phyloP scores from a whole-genome alignment of 2,113 vertebrate species.

The Zingel zingel region DNA sequence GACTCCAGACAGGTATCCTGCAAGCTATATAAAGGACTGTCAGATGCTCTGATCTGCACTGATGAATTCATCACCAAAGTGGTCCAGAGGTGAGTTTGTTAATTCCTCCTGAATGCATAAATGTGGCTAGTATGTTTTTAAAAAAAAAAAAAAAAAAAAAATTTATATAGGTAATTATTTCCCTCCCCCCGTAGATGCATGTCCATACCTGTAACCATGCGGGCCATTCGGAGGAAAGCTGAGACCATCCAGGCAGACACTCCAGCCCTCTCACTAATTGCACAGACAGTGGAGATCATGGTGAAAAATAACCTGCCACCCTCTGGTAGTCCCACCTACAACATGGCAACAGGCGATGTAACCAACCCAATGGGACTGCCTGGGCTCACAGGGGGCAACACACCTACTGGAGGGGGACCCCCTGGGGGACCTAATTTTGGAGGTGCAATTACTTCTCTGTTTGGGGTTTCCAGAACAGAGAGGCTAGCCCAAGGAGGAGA shows the following conservation, averaged over 20 bases:
- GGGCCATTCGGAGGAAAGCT: constrained; percentile 96
- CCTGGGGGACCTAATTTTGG: constrained; percentile 71
- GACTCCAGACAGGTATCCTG: constrained; percentile 95
- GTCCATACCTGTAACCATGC: constrained; percentile 99
- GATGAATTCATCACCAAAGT: constrained; percentile 99
- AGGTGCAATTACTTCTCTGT: constrained; percentile 91
- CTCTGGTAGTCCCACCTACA: constrained; percentile 95
- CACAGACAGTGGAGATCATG: constrained; percentile 98
- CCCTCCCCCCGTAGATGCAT: constrained; percentile 89
- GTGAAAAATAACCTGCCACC: constrained; percentile 98
- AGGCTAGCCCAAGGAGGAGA: constrained; percentile 76
- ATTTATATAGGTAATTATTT: background rate
- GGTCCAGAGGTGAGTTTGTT: constrained; percentile 91
- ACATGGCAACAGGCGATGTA: constrained; percentile 89
- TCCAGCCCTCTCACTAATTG: constrained; percentile 95
- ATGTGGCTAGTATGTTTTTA: background rate
- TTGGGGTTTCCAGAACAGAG: constrained; percentile 87
- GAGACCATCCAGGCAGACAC: constrained; percentile 99
- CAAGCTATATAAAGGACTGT: constrained; percentile 96
- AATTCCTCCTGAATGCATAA: background rate
- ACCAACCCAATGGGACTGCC: constrained; percentile 84
- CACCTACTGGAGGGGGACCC: constrained; percentile 89
- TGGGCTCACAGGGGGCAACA: constrained; percentile 91
- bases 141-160: too few species aligned
- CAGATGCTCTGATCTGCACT: constrained; percentile 97